phyloP scores from a whole-genome alignment of 2,888 invertebrate species.

The Yponomeuta plumbellus region DNA sequence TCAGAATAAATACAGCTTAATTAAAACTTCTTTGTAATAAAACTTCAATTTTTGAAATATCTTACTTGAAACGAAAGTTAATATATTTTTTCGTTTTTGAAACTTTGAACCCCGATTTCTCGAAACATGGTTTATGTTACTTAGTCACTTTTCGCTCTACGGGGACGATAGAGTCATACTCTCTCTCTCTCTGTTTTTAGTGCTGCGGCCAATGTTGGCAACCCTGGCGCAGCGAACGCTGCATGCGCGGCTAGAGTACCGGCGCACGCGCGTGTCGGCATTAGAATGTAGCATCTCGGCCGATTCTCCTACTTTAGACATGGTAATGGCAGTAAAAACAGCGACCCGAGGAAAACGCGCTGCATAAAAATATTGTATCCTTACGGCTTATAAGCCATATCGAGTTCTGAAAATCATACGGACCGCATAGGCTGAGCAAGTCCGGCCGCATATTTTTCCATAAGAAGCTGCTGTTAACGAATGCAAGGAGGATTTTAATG shows the following conservation, averaged over 20 bases:
- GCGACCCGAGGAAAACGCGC: conserved; percentile 55
- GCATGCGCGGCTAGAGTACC: conserved; percentile 45
- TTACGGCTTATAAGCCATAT: conserved; percentile 61
- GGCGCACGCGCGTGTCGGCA: conserved; percentile 70
- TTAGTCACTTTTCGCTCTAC: too few species aligned
- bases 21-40: too few species aligned
- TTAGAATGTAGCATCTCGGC: conserved; percentile 72
- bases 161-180: too few species aligned
- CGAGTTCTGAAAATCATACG: conserved; percentile 77
- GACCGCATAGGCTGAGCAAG: conserved; percentile 60
- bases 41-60: too few species aligned
- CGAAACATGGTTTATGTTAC: too few species aligned
- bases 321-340: conserved; percentile 70
- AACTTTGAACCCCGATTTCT: too few species aligned
- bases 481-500: conserved; percentile 72
- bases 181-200: too few species aligned
- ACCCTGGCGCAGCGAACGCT: conserved; percentile 27
- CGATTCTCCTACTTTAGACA: conserved; percentile 74
- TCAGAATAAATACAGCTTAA: too few species aligned
- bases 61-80: too few species aligned
- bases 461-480: conserved; percentile 63
- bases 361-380: conserved; percentile 75
- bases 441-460: conserved; percentile 69
- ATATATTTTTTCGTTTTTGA: too few species aligned
- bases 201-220: not conserved